Conservation (phyloP, 2,113 vertebrate genomes). For the Callospermophilus lateralis region DNA sequence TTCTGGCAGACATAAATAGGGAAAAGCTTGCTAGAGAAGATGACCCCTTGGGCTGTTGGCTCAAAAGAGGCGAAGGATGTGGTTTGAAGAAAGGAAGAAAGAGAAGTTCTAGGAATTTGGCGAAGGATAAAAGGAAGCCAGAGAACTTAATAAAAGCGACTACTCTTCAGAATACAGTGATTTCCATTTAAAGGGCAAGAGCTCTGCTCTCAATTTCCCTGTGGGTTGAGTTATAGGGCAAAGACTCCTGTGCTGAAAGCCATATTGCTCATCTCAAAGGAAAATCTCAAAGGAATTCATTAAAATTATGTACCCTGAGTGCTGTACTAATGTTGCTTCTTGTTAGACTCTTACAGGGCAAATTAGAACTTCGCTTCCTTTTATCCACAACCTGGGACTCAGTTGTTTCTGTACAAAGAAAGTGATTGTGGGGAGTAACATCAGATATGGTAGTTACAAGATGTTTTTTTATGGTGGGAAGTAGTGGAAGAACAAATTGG, state of each 20-base stretch:
- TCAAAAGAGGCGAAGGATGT: conserved; percentile 34
- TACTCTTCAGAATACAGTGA: background rate
- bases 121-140: conserved; percentile 39
- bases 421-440: background rate
- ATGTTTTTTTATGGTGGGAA: background rate
- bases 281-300: background rate
- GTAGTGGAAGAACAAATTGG: background rate
- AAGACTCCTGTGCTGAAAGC: background rate
- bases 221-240: background rate
- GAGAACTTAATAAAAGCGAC: background rate
- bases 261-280: background rate
- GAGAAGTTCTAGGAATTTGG: conserved; percentile 31
- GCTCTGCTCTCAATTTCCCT: background rate
- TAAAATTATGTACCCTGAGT: background rate
- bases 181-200: background rate
- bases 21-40: background rate
- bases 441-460: background rate
- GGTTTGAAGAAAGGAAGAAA: conserved; percentile 51
- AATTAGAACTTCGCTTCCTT: background rate
- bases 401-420: background rate
- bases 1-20: background rate
- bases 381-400: too few relatives aligned
- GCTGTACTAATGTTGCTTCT: background rate
- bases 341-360: background rate
- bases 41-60: conserved; percentile 49